A percentile compares a stretch with the other conserved stretches of the same genome.
Evolutionary conservation across 1,140 invertebrate species (phyloP).

Genomic region (Acromyrmex echinatior): DNA sequence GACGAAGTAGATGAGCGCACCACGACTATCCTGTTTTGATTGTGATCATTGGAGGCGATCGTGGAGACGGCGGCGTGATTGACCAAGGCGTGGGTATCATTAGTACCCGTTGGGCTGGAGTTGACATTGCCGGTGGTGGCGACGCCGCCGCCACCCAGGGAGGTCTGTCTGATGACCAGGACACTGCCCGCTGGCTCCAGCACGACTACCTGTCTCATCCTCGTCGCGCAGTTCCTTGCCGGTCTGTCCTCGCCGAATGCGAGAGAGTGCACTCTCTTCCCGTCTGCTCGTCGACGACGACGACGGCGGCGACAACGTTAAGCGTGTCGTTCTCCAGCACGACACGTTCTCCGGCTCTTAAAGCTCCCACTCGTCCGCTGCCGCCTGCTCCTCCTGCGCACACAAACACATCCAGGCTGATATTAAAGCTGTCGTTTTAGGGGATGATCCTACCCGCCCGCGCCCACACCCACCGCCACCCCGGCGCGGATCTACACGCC

Average conservation of each 20-base stretch:
- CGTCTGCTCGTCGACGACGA: conserved; percentile 27
- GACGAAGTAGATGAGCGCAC: conserved; percentile 82
- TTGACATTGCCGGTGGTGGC: conserved; percentile 77
- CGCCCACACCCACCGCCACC: conserved; percentile 26
- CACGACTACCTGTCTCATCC: conserved; percentile 85
- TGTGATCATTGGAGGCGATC: conserved; percentile 83
- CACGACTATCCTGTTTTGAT: conserved; percentile 85
- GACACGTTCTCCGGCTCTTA: conserved; percentile 66
- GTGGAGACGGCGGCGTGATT: conserved; percentile 77
- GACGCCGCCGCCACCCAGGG: conserved; percentile 76
- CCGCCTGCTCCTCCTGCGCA: conserved; percentile 74
- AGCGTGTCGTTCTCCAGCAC: conserved; percentile 72
- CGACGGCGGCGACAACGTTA: conserved; percentile 50
- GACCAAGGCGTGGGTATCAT: conserved; percentile 76
- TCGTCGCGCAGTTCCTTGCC: conserved; percentile 14
- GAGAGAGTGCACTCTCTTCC: conserved; percentile 61
- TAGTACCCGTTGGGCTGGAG: conserved; percentile 75
- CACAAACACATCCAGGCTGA: conserved; percentile 66
- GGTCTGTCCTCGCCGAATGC: conserved; percentile 12
- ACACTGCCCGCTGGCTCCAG: conserved; percentile 85
- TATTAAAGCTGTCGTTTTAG: conserved; percentile 76
- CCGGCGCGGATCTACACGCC: conserved; percentile 8
- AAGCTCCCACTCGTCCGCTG: conserved; percentile 71
- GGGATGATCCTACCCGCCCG: conserved; percentile 68
- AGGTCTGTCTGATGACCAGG: conserved; percentile 85